Percentiles rank a stretch among this genome's conserved stretches.
These are phyloP conservation scores for Poliocrania exsul DNA, from an alignment of 2,797 vertebrate species.

Conservation along the genomic window DNA sequence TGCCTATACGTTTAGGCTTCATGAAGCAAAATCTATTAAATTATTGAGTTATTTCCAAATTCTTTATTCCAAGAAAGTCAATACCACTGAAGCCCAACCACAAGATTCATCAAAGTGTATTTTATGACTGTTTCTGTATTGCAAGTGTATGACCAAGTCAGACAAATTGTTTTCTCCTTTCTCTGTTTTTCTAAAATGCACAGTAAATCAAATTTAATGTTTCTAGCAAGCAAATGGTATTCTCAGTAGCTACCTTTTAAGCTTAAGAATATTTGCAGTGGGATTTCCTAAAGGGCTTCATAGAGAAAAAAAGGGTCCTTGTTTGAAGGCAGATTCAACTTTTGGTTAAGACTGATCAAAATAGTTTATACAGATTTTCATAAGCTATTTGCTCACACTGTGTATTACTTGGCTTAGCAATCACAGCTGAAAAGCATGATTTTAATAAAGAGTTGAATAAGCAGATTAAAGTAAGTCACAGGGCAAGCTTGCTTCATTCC, in stretches of 20 bases:
- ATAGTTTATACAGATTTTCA: constrained; percentile 58
- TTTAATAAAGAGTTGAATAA: constrained; percentile 60
- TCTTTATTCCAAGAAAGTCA: not conserved
- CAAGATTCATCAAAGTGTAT: not conserved
- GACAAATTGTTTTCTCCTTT: not conserved
- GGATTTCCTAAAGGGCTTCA: constrained; percentile 45
- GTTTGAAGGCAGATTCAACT: constrained; percentile 20
- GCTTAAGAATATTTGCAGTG: not conserved
- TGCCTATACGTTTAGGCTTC: not conserved
- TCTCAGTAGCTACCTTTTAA: not conserved
- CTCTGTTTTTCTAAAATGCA: not conserved
- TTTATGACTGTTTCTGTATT: not conserved
- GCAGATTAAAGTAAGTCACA: constrained; percentile 52
- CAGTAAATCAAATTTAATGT: not conserved
- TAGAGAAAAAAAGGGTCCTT: constrained; percentile 16
- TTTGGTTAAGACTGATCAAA: constrained; percentile 54
- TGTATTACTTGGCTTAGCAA: constrained; percentile 57
- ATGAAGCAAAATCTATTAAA: not conserved
- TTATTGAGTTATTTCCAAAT: not conserved
- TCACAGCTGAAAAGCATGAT: constrained; percentile 50
- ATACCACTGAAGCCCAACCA: not conserved
- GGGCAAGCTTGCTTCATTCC: constrained; percentile 1
- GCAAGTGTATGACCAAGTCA: not conserved
- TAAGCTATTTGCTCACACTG: constrained; percentile 51
- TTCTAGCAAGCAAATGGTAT: not conserved